Base-by-base conservation (phyloP, 2,113 vertebrate species). In the Ariopsis seemanni region DNA sequence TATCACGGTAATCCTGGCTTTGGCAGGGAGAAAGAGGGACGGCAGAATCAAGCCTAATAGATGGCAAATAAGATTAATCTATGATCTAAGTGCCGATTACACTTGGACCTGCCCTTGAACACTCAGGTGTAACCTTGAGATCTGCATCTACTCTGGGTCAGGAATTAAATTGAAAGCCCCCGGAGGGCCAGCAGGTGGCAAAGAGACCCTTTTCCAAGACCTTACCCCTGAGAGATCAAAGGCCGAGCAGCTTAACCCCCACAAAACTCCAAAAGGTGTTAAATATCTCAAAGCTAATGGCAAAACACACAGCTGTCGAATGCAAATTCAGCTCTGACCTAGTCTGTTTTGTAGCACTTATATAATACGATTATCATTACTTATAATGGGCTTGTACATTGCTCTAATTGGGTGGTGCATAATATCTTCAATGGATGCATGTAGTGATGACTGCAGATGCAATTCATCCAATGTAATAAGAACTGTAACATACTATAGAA, bases 61-160 rank as follows among this genome's bases (percentile, higher is more conserved):
- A 99, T 98, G 96, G 97, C 97, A 99, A 99, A 99, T 99, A 98
- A 99, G 97, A 99, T 99, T 99, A 99, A 99, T 99, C 97, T 97
- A 98, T 97, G 98, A 99, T 99, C 98, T 99, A 98, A 99, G 97
- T 99, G 97, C 97, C 97, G 97, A 99, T 99, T 99, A 99, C 97
- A 99, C 97, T 99, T 98, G 98, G 97, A 96, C 97, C 97, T 99
- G 97, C 98, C 98, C 97, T 99, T 99, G 97, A 99, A 98, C 97
- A 97, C 97, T 97, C 97, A 97, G 97, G 97, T 99, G 97, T 98
- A 98, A 99, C 98, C 98, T 99, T 99, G 97, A 98, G 96, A 99
- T 98, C 97, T 97, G 96, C 97, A 99, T 98, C 96, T 94, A 91
- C 96, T 96, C 96, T 96, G 93, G 95, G 94, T 62, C 85, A 89